phyloP scores from a whole-genome alignment of 92 coral and sea anemone species.

The Porites divaricata region DNA sequence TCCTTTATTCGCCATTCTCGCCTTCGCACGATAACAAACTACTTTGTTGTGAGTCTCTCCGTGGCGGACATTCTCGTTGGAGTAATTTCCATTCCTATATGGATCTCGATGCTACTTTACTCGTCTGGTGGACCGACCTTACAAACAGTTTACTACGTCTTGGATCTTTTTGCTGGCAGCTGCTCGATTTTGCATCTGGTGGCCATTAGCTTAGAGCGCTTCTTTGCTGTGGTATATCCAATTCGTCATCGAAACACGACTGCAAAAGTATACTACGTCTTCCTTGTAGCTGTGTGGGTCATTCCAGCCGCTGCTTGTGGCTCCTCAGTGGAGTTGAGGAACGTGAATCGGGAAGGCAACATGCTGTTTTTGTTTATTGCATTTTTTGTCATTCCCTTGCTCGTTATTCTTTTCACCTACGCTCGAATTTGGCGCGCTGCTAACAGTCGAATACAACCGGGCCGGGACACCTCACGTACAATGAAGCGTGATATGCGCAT shows the following conservation, averaged over 20 bases:
- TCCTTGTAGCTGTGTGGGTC: slow-evolving; percentile 80
- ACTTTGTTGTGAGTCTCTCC: slow-evolving; percentile 81
- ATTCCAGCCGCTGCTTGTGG: slow-evolving; percentile 73
- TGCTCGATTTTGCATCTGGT: slow-evolving; percentile 84
- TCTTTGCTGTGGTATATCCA: slow-evolving; percentile 81
- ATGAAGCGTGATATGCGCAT: slow-evolving; percentile 93
- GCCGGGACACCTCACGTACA: slow-evolving; percentile 57
- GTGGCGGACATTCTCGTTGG: slow-evolving; percentile 85
- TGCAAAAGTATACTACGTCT: slow-evolving; percentile 58
- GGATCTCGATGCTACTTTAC: slow-evolving; percentile 65
- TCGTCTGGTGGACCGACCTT: slow-evolving; percentile 30
- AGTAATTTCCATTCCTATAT: slow-evolving; percentile 78
- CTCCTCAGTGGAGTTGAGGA: slow-evolving; percentile 33
- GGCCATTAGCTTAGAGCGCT: slow-evolving; percentile 84
- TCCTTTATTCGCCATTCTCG: slow-evolving; percentile 83
- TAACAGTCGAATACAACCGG: slow-evolving; percentile 74
- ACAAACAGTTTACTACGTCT: slow-evolving; percentile 40
- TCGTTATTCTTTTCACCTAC: slow-evolving; percentile 78
- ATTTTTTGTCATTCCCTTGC: slow-evolving; percentile 74
- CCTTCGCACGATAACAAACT: slow-evolving; percentile 83
- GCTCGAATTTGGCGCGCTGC: slow-evolving; percentile 82
- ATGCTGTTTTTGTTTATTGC: slow-evolving; percentile 69
- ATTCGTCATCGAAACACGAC: slow-evolving; percentile 85
- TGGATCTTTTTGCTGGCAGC: slow-evolving; percentile 80
- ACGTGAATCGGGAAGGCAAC: slow-evolving; percentile 56